phyloP scores from a whole-genome alignment of 2,888 invertebrate genomes.

The Acanthopleura granulata region DNA sequence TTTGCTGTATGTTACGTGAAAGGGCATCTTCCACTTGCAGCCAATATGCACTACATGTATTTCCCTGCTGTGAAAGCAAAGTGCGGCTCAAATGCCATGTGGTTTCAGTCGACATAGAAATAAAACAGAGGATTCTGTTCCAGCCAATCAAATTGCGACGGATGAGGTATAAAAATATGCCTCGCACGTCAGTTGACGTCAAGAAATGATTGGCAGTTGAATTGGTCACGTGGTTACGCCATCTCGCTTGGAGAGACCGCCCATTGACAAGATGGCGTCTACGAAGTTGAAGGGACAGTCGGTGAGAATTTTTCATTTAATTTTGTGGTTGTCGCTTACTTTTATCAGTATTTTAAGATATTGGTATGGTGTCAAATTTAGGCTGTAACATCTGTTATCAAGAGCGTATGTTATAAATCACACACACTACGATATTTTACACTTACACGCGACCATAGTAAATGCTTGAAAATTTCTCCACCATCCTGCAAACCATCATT shows the following conservation, averaged over 20 bases:
- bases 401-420: not conserved
- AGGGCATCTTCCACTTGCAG: no score
- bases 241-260: not conserved
- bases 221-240: constrained; percentile 18
- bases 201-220: not conserved
- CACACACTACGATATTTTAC: no score
- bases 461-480: no score
- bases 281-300: constrained; percentile 39
- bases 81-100: no score
- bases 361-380: not conserved
- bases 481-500: no score
- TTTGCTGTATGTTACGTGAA: no score
- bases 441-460: no score
- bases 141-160: not conserved
- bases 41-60: no score
- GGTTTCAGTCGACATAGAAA: no score
- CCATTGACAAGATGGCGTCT: constrained; percentile 43
- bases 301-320: not conserved
- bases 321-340: not conserved
- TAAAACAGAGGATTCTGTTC: not conserved
- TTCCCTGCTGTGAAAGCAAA: no score
- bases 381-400: not conserved
- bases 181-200: constrained; percentile 9
- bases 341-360: not conserved
- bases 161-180: not conserved